Conservation (phyloP, 2,888 invertebrate species). For the Pseudoips prasinana region DNA sequence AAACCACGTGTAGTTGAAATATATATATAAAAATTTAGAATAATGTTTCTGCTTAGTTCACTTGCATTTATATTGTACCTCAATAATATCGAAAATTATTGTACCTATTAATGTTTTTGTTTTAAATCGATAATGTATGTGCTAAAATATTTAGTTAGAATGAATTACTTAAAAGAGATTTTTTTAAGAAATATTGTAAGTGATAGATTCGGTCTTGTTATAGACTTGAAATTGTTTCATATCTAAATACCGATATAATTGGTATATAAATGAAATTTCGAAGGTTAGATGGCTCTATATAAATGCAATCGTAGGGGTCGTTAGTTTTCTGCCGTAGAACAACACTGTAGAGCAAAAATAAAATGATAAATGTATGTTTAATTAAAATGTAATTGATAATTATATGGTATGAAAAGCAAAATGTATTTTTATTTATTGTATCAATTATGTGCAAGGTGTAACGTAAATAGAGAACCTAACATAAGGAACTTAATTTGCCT, state of each 20-base stretch:
- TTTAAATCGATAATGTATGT: constrained; percentile 17
- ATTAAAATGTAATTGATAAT: constrained; percentile 71
- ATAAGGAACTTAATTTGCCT: too few relatives aligned
- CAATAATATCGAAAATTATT: constrained; percentile 21
- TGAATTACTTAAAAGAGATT: constrained; percentile 17
- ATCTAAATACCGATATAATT: constrained; percentile 33
- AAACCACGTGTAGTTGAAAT: constrained; percentile 32
- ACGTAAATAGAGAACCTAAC: too few relatives aligned
- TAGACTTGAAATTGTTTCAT: constrained; percentile 24
- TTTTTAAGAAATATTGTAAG: constrained; percentile 4
- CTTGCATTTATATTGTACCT: constrained; percentile 42
- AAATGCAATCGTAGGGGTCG: constrained; percentile 50
- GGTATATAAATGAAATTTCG: constrained; percentile 19
- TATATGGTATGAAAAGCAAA: constrained; percentile 52
- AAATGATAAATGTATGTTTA: constrained; percentile 64
- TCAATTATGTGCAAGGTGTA: too few relatives aligned
- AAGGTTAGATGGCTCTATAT: constrained; percentile 23
- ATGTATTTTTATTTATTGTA: constrained; percentile 13
- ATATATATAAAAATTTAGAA: constrained; percentile 33
- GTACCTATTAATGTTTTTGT: constrained; percentile 27
- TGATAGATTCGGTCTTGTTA: constrained; percentile 23
- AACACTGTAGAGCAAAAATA: constrained; percentile 68
- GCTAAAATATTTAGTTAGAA: constrained; percentile 28
- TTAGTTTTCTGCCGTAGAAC: constrained; percentile 64
- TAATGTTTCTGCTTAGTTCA: constrained; percentile 38